A percentile compares a stretch with the other conserved stretches of the same genome.
These are phyloP conservation scores for Sylvilagus bachmani DNA, from an alignment of 2,113 vertebrate species.

Conservation along the genomic window DNA sequence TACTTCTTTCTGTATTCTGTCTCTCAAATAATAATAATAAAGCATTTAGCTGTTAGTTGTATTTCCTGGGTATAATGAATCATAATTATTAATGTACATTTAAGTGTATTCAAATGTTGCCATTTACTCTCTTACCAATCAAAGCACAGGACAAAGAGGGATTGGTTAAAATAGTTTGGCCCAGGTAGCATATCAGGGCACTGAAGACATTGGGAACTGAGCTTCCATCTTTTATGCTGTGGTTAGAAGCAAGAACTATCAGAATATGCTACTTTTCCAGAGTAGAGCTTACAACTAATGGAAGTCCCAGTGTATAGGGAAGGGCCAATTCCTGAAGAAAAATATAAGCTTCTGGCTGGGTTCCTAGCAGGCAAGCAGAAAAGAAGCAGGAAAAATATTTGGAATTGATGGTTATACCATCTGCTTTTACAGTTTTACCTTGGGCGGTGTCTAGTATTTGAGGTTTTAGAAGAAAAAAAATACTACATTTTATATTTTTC, in stretches of 20 bases:
- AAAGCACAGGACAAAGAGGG: neutral
- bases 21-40: neutral
- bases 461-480: slow-evolving; percentile 43
- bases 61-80: neutral
- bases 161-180: slow-evolving; percentile 17
- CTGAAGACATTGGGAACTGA: slow-evolving; percentile 24
- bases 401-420: slow-evolving; percentile 6
- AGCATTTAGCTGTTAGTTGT: slow-evolving; percentile 7
- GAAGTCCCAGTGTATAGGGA: neutral
- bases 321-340: neutral
- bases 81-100: slow-evolving; percentile 33
- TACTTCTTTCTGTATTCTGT: no score
- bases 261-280: slow-evolving; percentile 38
- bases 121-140: slow-evolving; percentile 55
- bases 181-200: neutral
- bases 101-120: slow-evolving; percentile 26
- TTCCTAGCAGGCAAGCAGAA: slow-evolving; percentile 24
- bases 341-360: neutral
- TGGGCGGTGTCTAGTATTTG: slow-evolving; percentile 52
- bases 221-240: neutral
- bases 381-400: slow-evolving; percentile 13
- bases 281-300: neutral
- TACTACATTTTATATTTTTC: slow-evolving; percentile 36
- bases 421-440: slow-evolving; percentile 39
- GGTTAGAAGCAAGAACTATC: slow-evolving; percentile 39